A percentile compares a stretch with the other conserved stretches of the same genome.
Evolutionary conservation across 1,140 invertebrate genomes (phyloP).

Genomic region (Bursaphelenchus mucronatus): DNA sequence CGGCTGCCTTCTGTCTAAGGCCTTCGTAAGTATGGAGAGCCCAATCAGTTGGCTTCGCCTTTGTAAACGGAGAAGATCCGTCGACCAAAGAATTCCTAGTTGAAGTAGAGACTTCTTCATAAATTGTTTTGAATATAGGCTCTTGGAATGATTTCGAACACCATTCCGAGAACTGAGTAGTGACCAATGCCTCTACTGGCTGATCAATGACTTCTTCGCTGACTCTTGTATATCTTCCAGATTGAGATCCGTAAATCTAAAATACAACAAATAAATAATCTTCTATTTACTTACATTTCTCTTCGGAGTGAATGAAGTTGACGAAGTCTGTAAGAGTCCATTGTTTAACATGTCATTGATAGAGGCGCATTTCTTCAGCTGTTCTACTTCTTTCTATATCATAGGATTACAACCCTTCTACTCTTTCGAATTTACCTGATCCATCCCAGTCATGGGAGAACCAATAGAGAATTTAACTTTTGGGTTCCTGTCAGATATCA

Average conservation of each 20-base stretch:
- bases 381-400: constrained; percentile 22
- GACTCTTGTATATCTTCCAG: constrained; percentile 33
- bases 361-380: constrained; percentile 31
- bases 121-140: constrained; percentile 57
- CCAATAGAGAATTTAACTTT: constrained; percentile 40
- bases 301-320: constrained; percentile 44
- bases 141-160: constrained; percentile 54
- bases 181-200: constrained; percentile 38
- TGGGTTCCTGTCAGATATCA: background rate
- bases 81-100: constrained; percentile 47
- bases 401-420: background rate
- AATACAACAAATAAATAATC: constrained; percentile 13
- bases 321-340: constrained; percentile 31
- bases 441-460: constrained; percentile 27
- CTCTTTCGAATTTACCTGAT: background rate
- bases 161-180: constrained; percentile 59
- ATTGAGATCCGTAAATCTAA: constrained; percentile 42
- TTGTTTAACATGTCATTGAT: constrained; percentile 35
- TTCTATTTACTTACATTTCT: constrained; percentile 46
- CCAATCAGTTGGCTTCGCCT: constrained; percentile 50
- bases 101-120: constrained; percentile 37
- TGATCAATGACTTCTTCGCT: constrained; percentile 29
- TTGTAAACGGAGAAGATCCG: constrained; percentile 30
- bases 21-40: constrained; percentile 52
- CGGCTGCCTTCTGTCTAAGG: constrained; percentile 40